Evolutionary conservation across 2,888 invertebrate genomes (phyloP), one percentile per base, ranked within the genome.

Genomic region (Caenorhabditis sp.): DNA sequence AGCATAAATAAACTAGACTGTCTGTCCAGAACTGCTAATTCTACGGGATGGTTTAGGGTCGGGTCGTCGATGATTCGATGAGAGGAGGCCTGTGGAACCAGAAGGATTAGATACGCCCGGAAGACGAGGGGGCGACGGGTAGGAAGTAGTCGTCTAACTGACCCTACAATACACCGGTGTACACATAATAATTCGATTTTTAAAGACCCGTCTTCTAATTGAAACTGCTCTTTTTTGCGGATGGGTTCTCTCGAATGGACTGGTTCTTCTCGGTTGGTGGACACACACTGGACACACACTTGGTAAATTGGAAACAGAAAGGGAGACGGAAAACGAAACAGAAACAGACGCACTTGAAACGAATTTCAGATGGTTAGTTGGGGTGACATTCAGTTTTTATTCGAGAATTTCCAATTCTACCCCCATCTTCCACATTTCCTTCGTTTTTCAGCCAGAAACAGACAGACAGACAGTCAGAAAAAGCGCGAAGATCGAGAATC

Each of bases 41-140:
- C n/a, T n/a, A 53, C 37, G 55, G 22, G n/a, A 55, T 37, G 26
- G 55, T 37, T 40, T 44, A 44, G 37, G n/a, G n/a, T n/a, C n/a
- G n/a, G n/a, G 32, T 32, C 32, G 40, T 40, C 51, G 61, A 70
- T 53, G 53, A 53, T 58, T 58, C 32, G 58, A 58, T 58, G 28
- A n/a, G 58, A 20, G 18, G 32, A n/a, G n/a, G n/a, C n/a, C n/a
- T n/a, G 72, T 64, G 72, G 56, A 72, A 72, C 72, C 56, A 72
- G 72, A 65, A 56, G 72, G 72, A 72, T 72, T 72, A 72, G 64
- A 65, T 65, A 58, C 32, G 32, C 26, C 26, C 2, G 51, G 51
- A 1, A n/a, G n/a, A n/a, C n/a, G n/a, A n/a, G n/a, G n/a, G n/a
- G n/a, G 4, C 11, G 50, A 18, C 18, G 50, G 9, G 18, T 2